phyloP scores from a whole-genome alignment of 2,797 vertebrate species.

The Takifugu rubripes region DNA sequence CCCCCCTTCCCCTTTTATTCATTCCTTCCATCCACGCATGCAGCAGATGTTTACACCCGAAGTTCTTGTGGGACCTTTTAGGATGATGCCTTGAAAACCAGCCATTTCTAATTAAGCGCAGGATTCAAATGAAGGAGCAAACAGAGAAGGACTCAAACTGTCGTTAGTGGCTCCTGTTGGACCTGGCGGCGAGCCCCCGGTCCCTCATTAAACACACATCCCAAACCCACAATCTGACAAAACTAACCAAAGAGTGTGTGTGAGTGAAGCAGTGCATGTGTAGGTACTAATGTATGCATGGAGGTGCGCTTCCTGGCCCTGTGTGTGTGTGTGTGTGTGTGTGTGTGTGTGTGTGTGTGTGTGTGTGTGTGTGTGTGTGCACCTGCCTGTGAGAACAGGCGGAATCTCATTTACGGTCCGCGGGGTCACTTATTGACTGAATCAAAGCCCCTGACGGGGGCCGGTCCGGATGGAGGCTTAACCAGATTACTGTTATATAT shows the following conservation, averaged over 20 bases:
- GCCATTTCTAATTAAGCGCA: constrained; percentile 53
- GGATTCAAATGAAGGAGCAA: constrained; percentile 49
- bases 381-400: constrained; percentile 18
- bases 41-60: constrained; percentile 48
- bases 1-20: background rate
- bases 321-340: constrained; percentile 11
- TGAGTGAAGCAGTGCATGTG: background rate
- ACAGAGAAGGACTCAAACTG: constrained; percentile 45
- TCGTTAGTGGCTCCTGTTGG: constrained; percentile 45
- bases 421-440: constrained; percentile 70
- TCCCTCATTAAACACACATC: constrained; percentile 33
- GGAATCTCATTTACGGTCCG: constrained; percentile 68
- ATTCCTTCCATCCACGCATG: constrained; percentile 3
- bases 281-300: constrained; percentile 1
- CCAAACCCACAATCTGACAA: constrained; percentile 2
- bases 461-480: constrained; percentile 64
- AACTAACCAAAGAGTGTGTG: background rate
- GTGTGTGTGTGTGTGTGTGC: constrained; percentile 14
- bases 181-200: constrained; percentile 32
- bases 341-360: background rate
- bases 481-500: constrained; percentile 74
- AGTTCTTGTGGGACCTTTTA: constrained; percentile 40
- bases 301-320: background rate
- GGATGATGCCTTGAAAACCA: constrained; percentile 41
- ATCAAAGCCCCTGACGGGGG: constrained; percentile 52